These are phyloP conservation scores for Epinephelus coioides DNA, from an alignment of 2,797 vertebrate species.

Conservation along the genomic window DNA sequence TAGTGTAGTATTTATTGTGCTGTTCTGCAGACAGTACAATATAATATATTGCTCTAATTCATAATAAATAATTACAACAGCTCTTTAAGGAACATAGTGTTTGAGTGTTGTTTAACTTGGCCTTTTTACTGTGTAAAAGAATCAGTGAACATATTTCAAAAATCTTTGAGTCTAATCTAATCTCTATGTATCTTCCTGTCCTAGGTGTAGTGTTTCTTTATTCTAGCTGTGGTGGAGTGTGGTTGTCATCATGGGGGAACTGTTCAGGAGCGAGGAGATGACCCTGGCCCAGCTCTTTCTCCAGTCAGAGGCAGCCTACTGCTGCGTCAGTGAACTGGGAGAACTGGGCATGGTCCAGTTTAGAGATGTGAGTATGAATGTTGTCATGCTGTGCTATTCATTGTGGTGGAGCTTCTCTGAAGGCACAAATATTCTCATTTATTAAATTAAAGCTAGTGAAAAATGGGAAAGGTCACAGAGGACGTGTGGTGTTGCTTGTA, in stretches of 20 bases:
- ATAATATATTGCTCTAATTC: not conserved
- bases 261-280: constrained; percentile 98
- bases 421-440: not conserved
- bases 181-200: not conserved
- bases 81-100: not conserved
- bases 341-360: constrained; percentile 99
- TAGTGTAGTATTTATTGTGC: not conserved
- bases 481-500: not conserved
- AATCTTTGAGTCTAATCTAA: not conserved
- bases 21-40: too few species aligned
- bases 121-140: not conserved
- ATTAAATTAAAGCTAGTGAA: not conserved
- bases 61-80: not conserved
- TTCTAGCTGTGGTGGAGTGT: constrained; percentile 17
- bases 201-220: constrained; percentile 11
- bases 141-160: not conserved
- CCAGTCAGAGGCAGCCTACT: constrained; percentile 96
- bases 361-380: constrained; percentile 91
- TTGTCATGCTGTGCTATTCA: not conserved
- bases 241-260: constrained; percentile 90
- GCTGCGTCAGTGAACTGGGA: constrained; percentile 97
- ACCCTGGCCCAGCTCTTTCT: constrained; percentile 97
- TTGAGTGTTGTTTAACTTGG: not conserved
- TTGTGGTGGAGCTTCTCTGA: not conserved
- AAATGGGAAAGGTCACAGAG: not conserved